These are phyloP conservation scores for Hemithea aestivaria DNA, from an alignment of 2,888 invertebrate species.

Conservation along the genomic window DNA sequence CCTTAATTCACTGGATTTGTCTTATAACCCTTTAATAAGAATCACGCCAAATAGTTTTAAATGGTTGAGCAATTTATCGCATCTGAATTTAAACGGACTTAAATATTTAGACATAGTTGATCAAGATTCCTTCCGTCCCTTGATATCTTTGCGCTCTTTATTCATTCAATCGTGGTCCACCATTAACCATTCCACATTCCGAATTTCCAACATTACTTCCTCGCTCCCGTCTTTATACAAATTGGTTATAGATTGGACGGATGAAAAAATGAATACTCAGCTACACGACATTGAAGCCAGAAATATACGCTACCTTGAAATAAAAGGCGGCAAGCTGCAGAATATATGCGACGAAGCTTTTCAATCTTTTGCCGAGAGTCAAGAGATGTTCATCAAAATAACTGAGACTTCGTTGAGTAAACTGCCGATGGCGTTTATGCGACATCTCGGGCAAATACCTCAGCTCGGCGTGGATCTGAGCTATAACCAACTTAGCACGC, in stretches of 20 bases:
- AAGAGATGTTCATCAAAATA: constrained; percentile 87
- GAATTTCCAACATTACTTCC: constrained; percentile 84
- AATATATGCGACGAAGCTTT: constrained; percentile 89
- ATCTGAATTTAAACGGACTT: constrained; percentile 86
- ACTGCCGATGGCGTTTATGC: constrained; percentile 88
- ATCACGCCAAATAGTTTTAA: constrained; percentile 85
- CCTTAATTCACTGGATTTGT: constrained; percentile 87
- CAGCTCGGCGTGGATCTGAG: constrained; percentile 90
- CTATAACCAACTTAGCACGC: constrained; percentile 87
- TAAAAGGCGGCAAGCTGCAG: constrained; percentile 86
- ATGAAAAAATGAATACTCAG: constrained; percentile 85
- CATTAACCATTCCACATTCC: constrained; percentile 82
- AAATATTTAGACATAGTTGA: constrained; percentile 86
- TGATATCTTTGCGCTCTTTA: constrained; percentile 84
- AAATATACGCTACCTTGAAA: constrained; percentile 88
- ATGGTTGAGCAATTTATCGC: constrained; percentile 84
- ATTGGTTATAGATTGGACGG: constrained; percentile 87
- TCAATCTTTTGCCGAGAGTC: constrained; percentile 84
- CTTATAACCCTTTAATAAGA: constrained; percentile 89
- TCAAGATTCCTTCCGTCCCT: constrained; percentile 84
- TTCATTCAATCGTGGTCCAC: constrained; percentile 87
- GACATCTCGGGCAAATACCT: constrained; percentile 86
- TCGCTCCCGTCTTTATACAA: constrained; percentile 86
- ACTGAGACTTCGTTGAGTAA: constrained; percentile 88
- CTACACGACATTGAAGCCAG: constrained; percentile 87